These are phyloP conservation scores for Peucedramus taeniatus DNA, from an alignment of 2,113 vertebrate species.

Conservation along the genomic window DNA sequence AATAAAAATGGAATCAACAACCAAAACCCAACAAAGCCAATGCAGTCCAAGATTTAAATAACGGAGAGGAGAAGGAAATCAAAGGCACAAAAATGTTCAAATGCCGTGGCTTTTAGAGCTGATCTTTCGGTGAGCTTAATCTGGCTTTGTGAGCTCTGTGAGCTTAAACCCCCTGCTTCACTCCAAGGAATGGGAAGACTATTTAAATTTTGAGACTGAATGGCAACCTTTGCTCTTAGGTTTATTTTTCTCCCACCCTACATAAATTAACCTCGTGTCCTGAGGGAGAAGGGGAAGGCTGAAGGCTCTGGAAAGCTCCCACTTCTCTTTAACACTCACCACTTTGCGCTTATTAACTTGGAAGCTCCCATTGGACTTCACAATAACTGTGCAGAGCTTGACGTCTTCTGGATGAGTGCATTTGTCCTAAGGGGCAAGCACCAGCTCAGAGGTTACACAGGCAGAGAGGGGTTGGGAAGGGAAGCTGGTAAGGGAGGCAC, in stretches of 20 bases:
- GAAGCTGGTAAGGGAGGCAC: neutral
- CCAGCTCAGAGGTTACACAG: constrained; percentile 51
- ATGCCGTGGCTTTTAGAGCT: constrained; percentile 35
- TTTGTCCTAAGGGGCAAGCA: constrained; percentile 85
- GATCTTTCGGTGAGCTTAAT: constrained; percentile 43
- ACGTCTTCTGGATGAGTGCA: constrained; percentile 97
- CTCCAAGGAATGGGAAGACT: constrained; percentile 23
- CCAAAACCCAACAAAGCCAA: neutral
- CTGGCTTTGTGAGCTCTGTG: neutral
- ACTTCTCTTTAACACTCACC: constrained; percentile 77
- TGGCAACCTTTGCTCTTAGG: constrained; percentile 38
- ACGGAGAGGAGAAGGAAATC: neutral
- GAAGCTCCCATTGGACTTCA: constrained; percentile 96
- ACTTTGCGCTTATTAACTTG: constrained; percentile 95
- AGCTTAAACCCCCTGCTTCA: constrained; percentile 35
- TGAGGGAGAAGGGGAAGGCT: neutral
- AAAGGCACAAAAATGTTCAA: neutral
- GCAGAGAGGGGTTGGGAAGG: neutral
- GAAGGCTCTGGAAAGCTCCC: neutral
- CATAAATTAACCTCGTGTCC: neutral
- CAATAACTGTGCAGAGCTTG: constrained; percentile 93
- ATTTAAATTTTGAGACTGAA: constrained; percentile 1
- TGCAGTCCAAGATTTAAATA: neutral
- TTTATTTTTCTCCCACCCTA: constrained; percentile 27
- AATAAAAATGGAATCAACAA: neutral